Conservation (phyloP, 2,113 vertebrate species). For the Cariama cristata region DNA sequence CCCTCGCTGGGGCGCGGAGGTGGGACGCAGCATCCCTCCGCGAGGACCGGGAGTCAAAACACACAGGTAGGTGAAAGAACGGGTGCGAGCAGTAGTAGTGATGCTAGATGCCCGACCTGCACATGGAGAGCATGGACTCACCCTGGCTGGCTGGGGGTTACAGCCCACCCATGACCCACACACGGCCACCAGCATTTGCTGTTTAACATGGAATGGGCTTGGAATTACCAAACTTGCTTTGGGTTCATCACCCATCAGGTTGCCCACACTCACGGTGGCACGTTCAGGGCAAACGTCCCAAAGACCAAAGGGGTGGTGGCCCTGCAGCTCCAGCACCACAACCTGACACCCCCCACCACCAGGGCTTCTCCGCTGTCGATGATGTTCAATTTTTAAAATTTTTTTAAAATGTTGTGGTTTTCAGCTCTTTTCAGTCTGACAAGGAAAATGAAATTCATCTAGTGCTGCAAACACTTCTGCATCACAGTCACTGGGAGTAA, state of each 20-base stretch:
- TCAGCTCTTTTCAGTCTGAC: background rate
- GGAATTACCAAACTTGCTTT: background rate
- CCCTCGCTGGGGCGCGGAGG: background rate
- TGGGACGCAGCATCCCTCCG: no score
- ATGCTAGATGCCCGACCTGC: background rate
- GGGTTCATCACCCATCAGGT: background rate
- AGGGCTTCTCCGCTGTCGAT: rapidly evolving
- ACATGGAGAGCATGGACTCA: rapidly evolving
- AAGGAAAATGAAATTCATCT: background rate
- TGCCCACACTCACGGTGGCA: background rate
- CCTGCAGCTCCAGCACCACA: background rate
- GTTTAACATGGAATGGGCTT: rapidly evolving
- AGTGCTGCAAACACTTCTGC: background rate
- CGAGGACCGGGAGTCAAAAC: rapidly evolving
- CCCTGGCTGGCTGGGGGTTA: no score
- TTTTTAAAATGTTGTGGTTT: background rate
- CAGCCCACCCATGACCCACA: background rate
- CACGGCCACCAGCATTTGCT: background rate
- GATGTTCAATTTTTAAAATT: no score
- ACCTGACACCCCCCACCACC: background rate
- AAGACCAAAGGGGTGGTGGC: background rate
- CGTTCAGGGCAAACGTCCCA: rapidly evolving
- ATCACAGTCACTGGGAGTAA: background rate
- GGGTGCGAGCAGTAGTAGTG: rapidly evolving
- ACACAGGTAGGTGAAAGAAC: no score